These are phyloP conservation scores for Peromyscus melanophrys DNA, from an alignment of 2,797 vertebrate genomes.

Conservation along the genomic window DNA sequence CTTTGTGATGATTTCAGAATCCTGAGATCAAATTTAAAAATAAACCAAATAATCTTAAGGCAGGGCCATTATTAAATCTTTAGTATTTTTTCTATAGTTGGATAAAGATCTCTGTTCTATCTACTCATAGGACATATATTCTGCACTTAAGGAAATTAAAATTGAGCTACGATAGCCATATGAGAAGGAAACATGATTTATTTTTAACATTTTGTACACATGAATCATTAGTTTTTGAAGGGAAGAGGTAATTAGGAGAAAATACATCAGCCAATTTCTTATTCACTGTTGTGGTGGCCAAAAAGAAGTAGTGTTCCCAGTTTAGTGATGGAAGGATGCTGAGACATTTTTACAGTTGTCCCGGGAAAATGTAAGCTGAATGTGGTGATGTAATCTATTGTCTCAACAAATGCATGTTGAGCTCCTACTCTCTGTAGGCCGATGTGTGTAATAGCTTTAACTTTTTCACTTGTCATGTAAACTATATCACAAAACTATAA, in stretches of 20 bases:
- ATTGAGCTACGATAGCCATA: background rate
- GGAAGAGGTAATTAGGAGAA: conserved; percentile 14
- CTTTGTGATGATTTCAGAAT: background rate
- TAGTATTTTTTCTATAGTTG: background rate
- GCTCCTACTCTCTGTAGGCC: background rate
- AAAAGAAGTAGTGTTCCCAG: background rate
- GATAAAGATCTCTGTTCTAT: background rate
- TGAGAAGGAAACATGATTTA: background rate
- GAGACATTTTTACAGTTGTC: background rate
- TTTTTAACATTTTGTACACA: background rate
- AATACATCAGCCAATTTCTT: background rate
- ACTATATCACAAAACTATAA: conserved; percentile 2
- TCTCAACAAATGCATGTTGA: conserved; percentile 17
- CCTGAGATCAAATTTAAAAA: background rate
- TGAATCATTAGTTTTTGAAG: conserved; percentile 32
- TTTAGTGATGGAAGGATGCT: background rate
- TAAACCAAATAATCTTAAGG: background rate
- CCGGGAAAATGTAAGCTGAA: background rate
- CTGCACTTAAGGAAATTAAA: conserved; percentile 40
- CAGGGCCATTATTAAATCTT: background rate
- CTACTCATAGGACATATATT: conserved; percentile 9
- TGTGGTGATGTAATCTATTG: background rate
- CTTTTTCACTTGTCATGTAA: background rate
- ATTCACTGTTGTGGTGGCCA: background rate
- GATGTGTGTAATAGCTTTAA: background rate